These are phyloP conservation scores for Pristionchus arcanus DNA, from an alignment of 2,888 invertebrate genomes.

Conservation along the genomic window DNA sequence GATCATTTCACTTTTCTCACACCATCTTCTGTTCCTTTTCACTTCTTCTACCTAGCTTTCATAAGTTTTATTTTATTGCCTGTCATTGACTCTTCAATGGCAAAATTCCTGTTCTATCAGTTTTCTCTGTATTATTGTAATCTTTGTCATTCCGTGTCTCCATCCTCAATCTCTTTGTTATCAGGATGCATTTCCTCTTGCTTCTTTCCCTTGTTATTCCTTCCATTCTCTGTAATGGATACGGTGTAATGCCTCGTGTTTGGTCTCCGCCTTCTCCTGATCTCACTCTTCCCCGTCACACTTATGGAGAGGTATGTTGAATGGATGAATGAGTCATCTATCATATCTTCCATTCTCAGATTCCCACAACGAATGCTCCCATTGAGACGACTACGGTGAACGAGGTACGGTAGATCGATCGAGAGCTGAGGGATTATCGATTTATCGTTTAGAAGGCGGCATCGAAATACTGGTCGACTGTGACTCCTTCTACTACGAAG, in stretches of 20 bases:
- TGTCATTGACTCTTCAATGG: too few species aligned
- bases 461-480: slow-evolving; percentile 46
- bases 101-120: too few species aligned
- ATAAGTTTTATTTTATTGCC: too few species aligned
- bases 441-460: slow-evolving; percentile 8
- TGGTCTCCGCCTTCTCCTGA: background rate
- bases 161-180: background rate
- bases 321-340: background rate
- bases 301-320: slow-evolving; percentile 30
- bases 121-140: too few species aligned
- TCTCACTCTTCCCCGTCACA: background rate
- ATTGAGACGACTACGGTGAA: slow-evolving; percentile 3
- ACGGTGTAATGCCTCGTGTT: slow-evolving; percentile 37
- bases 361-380: slow-evolving; percentile 4
- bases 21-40: too few species aligned
- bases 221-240: background rate
- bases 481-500: background rate
- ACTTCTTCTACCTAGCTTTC: too few species aligned
- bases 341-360: background rate
- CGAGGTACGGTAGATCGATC: background rate
- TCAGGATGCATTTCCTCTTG: background rate
- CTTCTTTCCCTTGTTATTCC: background rate
- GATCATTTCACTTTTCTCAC: too few species aligned
- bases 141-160: too few species aligned
- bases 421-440: background rate